Evolutionary conservation across 2,888 invertebrate genomes (phyloP).

Genomic region (Callyntrura sp.): DNA sequence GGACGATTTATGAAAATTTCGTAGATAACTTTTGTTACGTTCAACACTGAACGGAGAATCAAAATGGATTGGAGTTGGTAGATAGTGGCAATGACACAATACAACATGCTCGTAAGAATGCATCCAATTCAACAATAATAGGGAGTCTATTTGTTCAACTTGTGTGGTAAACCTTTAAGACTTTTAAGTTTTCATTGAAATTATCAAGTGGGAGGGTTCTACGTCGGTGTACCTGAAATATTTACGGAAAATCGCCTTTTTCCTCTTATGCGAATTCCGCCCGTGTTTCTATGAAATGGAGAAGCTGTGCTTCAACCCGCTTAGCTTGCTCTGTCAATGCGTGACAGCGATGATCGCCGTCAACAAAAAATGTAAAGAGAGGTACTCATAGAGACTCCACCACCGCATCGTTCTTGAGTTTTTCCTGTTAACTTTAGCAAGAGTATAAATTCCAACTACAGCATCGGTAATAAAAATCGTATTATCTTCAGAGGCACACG

Average conservation of each 20-base stretch:
- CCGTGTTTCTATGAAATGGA: slow-evolving; percentile 30
- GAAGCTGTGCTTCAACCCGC: slow-evolving; percentile 17
- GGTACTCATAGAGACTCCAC: slow-evolving; percentile 38
- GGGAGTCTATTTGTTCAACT: slow-evolving; percentile 83
- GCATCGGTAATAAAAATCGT: too few relatives aligned
- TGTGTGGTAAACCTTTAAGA: slow-evolving; percentile 82
- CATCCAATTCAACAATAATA: slow-evolving; percentile 46
- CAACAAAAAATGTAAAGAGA: slow-evolving; percentile 53
- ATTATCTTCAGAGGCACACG: slow-evolving; percentile 33
- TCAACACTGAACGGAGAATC: slow-evolving; percentile 26
- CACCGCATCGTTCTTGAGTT: slow-evolving; percentile 43
- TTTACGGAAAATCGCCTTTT: slow-evolving; percentile 16
- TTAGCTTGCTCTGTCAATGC: slow-evolving; percentile 32
- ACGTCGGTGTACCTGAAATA: slow-evolving; percentile 35
- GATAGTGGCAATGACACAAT: slow-evolving; percentile 6
- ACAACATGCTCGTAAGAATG: neutral
- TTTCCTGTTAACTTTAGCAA: too few relatives aligned
- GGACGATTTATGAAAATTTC: neutral
- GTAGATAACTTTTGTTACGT: neutral
- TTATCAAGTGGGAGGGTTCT: slow-evolving; percentile 74
- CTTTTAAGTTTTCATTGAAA: slow-evolving; percentile 72
- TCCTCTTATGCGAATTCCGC: slow-evolving; percentile 42
- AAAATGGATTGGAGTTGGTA: slow-evolving; percentile 35
- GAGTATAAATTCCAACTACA: neutral
- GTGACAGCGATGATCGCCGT: slow-evolving; percentile 63